A percentile compares a stretch with the other conserved stretches of the same genome.
Evolutionary conservation across 2,797 vertebrate genomes (phyloP).

Genomic region (Gallinago stenura): DNA sequence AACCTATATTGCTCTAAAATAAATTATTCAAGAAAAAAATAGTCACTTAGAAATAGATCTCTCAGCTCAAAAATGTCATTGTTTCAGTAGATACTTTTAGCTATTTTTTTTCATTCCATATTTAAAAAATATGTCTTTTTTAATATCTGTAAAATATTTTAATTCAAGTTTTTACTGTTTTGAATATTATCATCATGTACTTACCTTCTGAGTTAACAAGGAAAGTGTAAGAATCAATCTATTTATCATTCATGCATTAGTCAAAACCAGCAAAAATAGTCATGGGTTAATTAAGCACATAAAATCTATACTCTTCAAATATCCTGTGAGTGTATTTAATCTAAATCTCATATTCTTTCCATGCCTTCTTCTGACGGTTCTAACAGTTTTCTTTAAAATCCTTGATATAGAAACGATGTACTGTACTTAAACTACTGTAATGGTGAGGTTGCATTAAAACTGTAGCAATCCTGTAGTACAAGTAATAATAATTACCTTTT

Average conservation of each 20-base stretch:
- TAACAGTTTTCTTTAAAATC: background rate
- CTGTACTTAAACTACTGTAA: background rate
- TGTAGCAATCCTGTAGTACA: background rate
- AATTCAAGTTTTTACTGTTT: background rate
- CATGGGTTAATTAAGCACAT: background rate
- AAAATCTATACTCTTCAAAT: background rate
- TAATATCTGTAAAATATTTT: background rate
- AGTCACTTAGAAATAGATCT: background rate
- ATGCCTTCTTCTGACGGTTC: background rate
- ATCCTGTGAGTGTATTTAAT: background rate
- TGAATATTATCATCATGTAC: no score
- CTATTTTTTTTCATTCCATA: fast-evolving
- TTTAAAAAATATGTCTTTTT: background rate
- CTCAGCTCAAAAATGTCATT: background rate
- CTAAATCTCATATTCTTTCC: background rate
- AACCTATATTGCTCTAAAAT: background rate
- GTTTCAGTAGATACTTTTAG: background rate
- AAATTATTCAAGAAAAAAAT: background rate
- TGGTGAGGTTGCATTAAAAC: background rate
- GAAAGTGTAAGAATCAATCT: background rate
- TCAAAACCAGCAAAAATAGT: background rate
- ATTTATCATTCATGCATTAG: background rate
- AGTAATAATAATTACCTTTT: background rate
- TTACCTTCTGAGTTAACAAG: background rate
- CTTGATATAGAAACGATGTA: background rate